Conservation (phyloP, 2,113 vertebrate genomes). For the Leucopsar rothschildi region DNA sequence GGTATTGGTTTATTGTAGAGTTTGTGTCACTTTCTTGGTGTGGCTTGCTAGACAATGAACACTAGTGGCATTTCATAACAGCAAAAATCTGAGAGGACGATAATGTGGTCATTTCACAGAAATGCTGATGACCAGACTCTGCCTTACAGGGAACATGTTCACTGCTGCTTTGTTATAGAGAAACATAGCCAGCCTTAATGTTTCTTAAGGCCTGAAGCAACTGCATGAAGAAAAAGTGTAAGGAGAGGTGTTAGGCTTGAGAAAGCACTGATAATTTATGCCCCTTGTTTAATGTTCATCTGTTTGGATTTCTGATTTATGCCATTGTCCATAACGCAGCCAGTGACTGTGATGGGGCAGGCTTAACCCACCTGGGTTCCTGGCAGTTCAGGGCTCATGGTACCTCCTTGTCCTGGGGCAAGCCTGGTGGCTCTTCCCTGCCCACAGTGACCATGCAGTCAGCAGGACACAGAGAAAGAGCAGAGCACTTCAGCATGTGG, state of each 20-base stretch:
- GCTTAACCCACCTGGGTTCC: accelerated
- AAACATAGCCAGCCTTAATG: background rate
- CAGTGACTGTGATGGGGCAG: background rate
- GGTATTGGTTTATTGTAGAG: background rate
- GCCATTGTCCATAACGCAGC: accelerated
- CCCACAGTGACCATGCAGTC: accelerated
- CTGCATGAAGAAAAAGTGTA: background rate
- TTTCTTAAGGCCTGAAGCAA: background rate
- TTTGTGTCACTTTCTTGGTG: background rate
- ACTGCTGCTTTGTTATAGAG: background rate
- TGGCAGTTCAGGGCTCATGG: background rate
- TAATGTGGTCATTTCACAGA: background rate
- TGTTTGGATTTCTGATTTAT: background rate
- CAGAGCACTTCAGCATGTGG: background rate
- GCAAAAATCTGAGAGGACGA: background rate
- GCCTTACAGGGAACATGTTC: background rate
- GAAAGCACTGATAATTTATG: background rate
- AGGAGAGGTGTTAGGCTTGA: background rate
- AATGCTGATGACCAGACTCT: background rate
- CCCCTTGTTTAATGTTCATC: accelerated
- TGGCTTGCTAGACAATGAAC: background rate
- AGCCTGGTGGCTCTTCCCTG: background rate
- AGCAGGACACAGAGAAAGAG: background rate
- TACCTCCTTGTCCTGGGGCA: accelerated
- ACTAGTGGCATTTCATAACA: background rate